Percentiles rank a stretch among this genome's conserved stretches.
Evolutionary conservation across 2,888 invertebrate genomes (phyloP).

Genomic region (Elegia similella): DNA sequence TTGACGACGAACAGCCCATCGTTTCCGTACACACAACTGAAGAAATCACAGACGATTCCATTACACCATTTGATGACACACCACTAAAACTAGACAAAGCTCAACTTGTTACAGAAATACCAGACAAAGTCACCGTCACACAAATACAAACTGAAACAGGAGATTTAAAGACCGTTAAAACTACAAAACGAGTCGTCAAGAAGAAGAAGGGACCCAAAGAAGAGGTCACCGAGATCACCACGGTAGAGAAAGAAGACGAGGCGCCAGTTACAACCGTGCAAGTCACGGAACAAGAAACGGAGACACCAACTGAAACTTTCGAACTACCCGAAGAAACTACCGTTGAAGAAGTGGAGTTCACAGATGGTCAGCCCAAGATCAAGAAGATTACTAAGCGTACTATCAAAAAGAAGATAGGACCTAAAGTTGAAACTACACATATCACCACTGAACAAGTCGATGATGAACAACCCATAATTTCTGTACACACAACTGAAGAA

Average conservation of each 20-base stretch:
- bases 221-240: conserved; percentile 58
- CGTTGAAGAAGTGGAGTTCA: conserved; percentile 35
- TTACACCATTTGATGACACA: conserved; percentile 34
- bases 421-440: conserved; percentile 30
- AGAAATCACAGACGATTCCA: conserved; percentile 60
- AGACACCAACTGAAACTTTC: conserved; percentile 24
- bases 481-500: conserved; percentile 26
- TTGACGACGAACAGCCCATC: conserved; percentile 31
- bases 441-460: conserved; percentile 43
- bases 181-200: conserved; percentile 31
- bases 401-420: conserved; percentile 29
- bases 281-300: neutral
- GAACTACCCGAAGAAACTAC: conserved; percentile 31
- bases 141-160: conserved; percentile 34
- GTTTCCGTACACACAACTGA: conserved; percentile 37
- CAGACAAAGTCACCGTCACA: conserved; percentile 36
- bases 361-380: conserved; percentile 47
- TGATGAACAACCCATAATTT: conserved; percentile 31
- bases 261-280: conserved; percentile 27
- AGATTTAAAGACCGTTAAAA: conserved; percentile 43
- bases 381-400: conserved; percentile 41
- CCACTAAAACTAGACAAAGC: conserved; percentile 47
- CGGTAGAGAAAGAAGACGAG: conserved; percentile 59
- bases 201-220: conserved; percentile 30
- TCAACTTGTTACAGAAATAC: conserved; percentile 39